A percentile compares a stretch with the other conserved stretches of the same genome.
Evolutionary conservation across 2,113 vertebrate genomes (phyloP).

Genomic region (Paramormyrops kingsleyae): DNA sequence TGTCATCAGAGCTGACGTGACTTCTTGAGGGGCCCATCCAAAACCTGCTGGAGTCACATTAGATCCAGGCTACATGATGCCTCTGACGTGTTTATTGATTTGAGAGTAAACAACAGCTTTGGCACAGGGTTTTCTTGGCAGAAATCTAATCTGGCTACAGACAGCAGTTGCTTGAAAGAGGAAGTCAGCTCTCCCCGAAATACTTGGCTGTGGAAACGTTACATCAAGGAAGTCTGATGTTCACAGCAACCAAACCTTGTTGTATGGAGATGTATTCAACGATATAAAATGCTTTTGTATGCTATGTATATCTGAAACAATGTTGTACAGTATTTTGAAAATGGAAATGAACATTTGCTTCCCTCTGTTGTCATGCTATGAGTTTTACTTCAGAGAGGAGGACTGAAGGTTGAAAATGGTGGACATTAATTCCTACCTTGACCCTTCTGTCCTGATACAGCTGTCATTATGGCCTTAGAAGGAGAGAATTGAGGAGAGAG

Average conservation of each 20-base stretch:
- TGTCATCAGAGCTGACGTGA: background rate
- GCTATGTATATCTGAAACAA: background rate
- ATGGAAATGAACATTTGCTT: background rate
- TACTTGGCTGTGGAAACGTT: background rate
- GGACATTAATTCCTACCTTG: constrained; percentile 56
- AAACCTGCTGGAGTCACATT: background rate
- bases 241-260: background rate
- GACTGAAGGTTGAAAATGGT: background rate
- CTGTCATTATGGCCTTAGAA: constrained; percentile 72
- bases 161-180: constrained; percentile 4
- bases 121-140: constrained; percentile 1
- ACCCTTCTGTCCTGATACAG: constrained; percentile 49
- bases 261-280: background rate
- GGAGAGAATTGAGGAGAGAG: constrained; percentile 57
- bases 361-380: constrained; percentile 11
- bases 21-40: background rate
- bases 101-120: background rate
- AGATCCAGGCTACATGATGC: background rate
- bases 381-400: constrained; percentile 38
- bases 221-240: background rate
- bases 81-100: background rate
- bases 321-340: background rate
- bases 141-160: constrained; percentile 9
- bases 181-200: background rate
- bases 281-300: background rate